Conservation (phyloP, 2,888 invertebrate genomes). For the Tachina grossa region DNA sequence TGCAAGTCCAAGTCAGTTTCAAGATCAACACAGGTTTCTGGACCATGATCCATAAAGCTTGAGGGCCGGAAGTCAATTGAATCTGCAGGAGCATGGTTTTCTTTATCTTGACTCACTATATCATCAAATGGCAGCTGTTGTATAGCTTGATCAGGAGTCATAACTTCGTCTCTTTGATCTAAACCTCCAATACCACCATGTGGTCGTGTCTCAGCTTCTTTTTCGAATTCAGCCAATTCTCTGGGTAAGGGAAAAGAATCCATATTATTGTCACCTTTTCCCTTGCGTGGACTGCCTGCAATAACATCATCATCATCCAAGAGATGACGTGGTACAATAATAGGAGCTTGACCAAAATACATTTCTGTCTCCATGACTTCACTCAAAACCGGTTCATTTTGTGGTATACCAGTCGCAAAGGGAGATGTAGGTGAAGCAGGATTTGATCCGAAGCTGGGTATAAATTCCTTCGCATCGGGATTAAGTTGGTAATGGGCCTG, state of each 20-base stretch:
- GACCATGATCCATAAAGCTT: constrained; percentile 76
- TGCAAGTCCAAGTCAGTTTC: constrained; percentile 65
- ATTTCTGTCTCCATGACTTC: constrained; percentile 60
- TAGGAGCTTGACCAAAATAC: constrained; percentile 67
- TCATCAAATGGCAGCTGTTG: constrained; percentile 53
- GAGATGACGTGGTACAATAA: constrained; percentile 73
- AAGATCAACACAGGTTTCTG: constrained; percentile 77
- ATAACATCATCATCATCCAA: constrained; percentile 82
- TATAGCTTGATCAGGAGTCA: constrained; percentile 46
- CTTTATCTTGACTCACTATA: background rate
- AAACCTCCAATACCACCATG: constrained; percentile 75
- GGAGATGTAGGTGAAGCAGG: constrained; percentile 85
- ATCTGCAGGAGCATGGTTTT: constrained; percentile 31
- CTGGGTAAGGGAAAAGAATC: constrained; percentile 80
- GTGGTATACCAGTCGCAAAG: constrained; percentile 11
- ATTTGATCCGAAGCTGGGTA: constrained; percentile 82
- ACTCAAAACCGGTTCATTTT: constrained; percentile 54
- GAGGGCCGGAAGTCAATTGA: constrained; percentile 61
- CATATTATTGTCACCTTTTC: constrained; percentile 80
- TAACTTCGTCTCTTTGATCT: constrained; percentile 55
- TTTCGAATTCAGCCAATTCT: constrained; percentile 79
- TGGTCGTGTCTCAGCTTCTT: constrained; percentile 80
- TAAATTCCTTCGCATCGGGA: constrained; percentile 93
- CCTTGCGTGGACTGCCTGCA: constrained; percentile 89
- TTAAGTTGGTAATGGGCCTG: constrained; percentile 91